These are phyloP conservation scores for Oxycera nigricornis DNA, from an alignment of 2,888 invertebrate genomes.

Conservation along the genomic window DNA sequence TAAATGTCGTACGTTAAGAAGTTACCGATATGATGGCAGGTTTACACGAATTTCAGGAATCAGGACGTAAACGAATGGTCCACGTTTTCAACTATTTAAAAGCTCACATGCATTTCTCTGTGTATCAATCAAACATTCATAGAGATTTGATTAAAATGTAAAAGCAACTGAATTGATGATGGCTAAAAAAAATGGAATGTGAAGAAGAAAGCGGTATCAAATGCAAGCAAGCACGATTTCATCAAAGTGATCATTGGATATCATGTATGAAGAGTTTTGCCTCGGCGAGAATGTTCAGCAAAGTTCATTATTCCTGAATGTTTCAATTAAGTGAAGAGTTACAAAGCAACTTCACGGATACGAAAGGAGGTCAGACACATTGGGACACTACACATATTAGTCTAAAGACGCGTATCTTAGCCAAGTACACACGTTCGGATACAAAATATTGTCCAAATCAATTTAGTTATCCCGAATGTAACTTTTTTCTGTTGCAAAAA, in stretches of 20 bases:
- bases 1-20: no score
- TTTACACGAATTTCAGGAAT: slow-evolving; percentile 2
- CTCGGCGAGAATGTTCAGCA: not conserved
- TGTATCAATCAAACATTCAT: not conserved
- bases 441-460: no score
- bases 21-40: not conserved
- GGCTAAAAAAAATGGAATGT: not conserved
- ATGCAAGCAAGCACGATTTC: slow-evolving; percentile 23
- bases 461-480: no score
- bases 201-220: slow-evolving; percentile 23
- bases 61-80: slow-evolving; percentile 11
- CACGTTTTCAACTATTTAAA: not conserved
- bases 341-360: slow-evolving; percentile 31
- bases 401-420: no score
- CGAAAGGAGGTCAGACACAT: slow-evolving; percentile 47
- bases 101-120: not conserved
- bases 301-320: slow-evolving; percentile 35
- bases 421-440: no score
- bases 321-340: not conserved
- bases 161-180: slow-evolving; percentile 8
- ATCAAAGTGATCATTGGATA: slow-evolving; percentile 4
- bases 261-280: not conserved
- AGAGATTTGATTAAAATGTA: not conserved
- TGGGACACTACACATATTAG: slow-evolving; percentile 23
- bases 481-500: no score